Evolutionary conservation across 1,140 invertebrate species (phyloP), one percentile per base, ranked within the genome.

Genomic region (Ylistrum balloti): DNA sequence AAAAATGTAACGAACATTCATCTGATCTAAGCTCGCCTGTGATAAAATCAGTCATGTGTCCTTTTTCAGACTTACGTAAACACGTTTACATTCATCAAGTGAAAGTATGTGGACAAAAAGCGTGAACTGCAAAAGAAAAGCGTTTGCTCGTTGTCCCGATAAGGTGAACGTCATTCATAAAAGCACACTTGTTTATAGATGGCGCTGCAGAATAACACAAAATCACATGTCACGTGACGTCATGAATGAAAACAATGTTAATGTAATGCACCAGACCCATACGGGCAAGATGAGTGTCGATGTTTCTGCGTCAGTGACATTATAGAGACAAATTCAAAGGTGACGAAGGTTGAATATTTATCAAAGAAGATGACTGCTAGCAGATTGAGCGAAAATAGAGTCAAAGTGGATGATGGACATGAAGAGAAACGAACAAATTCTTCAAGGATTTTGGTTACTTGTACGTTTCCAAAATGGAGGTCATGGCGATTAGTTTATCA

Each of bases 191-290:
- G 56, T 74, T 74, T 74, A 74, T 28, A 74, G 56, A 74, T 74
- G 56, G 56, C 56, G 56, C 56, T 74, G 56, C 56, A 28, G 56
- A 74, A 74, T 17, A 56, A 56, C 56, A 74, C 56, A 74, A 74
- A n/a, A 74, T 74, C 56, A 74, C 56, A 74, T 74, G 56, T 74
- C 56, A 74, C 56, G 56, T 74, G 56, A 74, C 56, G 56, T 74
- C 56, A 74, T 74, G 56, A 74, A 74, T 74, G 56, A 74, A 74
- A 74, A 74, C 56, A 74, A 74, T 74, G 56, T 74, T 74, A 74
- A 74, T 74, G 56, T 74, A 74, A 74, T 74, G 56, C 56, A 74
- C 56, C 56, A 74, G 56, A 74, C n/a, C 56, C 56, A 74, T 74
- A 74, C 56, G 56, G 56, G n/a, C 56, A 74, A 74, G 15, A 74